Conservation (phyloP, 2,113 vertebrate genomes). For the Microcebus griseorufus region DNA sequence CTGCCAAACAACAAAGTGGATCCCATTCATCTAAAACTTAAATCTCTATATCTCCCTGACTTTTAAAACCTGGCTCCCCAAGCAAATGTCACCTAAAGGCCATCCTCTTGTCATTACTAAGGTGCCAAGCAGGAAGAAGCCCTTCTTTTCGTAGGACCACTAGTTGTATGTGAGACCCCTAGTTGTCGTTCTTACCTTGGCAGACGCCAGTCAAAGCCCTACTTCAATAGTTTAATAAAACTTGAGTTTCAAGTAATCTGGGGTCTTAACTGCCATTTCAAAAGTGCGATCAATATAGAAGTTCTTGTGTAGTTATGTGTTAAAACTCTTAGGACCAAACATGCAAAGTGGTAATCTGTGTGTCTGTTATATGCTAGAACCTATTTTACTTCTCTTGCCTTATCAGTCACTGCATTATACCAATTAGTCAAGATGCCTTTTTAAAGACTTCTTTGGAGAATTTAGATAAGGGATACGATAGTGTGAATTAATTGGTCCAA, state of each 20-base stretch:
- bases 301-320: background rate
- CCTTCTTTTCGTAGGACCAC: background rate
- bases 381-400: background rate
- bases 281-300: background rate
- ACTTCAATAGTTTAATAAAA: background rate
- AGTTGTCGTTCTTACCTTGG: background rate
- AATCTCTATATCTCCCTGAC: background rate
- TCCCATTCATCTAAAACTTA: background rate
- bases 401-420: background rate
- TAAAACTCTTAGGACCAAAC: background rate
- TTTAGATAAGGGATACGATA: background rate
- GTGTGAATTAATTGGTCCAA: background rate
- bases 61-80: conserved; percentile 30
- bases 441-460: conserved; percentile 27
- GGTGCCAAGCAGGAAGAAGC: background rate
- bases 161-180: background rate
- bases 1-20: background rate
- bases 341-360: background rate
- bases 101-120: background rate
- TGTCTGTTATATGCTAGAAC: background rate
- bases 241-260: background rate
- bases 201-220: background rate
- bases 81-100: background rate
- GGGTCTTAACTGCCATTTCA: background rate
- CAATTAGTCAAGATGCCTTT: background rate